A percentile compares a stretch with the other conserved stretches of the same genome.
Conservation (phyloP, 2,113 vertebrate species). For the Psammodynastes pulverulentus region DNA sequence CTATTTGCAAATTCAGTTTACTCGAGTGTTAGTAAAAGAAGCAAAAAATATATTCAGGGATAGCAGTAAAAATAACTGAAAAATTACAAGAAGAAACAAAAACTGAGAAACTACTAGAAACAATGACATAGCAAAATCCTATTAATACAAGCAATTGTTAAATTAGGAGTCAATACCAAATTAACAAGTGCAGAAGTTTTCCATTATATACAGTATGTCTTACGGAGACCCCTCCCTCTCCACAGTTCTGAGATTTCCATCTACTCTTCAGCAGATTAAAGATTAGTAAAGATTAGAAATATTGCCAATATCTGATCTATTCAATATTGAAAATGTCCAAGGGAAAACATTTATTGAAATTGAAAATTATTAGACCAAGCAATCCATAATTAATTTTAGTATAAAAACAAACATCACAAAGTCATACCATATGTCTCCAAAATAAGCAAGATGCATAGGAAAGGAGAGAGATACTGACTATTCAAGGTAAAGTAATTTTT, state of each 20-base stretch:
- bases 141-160: not conserved
- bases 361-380: not conserved
- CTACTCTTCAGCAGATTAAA: not conserved
- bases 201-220: not conserved
- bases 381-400: not conserved
- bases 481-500: not conserved
- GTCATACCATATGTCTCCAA: not conserved
- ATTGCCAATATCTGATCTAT: not conserved
- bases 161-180: not conserved
- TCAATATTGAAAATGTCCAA: not conserved
- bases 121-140: not conserved
- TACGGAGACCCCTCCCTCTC: not conserved
- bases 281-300: not conserved
- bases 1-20: constrained; percentile 7
- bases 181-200: not conserved
- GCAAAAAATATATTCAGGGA: not conserved
- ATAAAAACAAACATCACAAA: not conserved
- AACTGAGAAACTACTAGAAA: constrained; percentile 18
- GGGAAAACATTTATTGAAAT: not conserved
- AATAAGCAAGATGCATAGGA: not conserved
- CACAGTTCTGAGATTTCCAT: not conserved
- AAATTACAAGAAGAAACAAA: constrained; percentile 19
- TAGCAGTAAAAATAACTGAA: not conserved
- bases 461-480: not conserved
- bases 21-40: constrained; percentile 7